phyloP scores from a whole-genome alignment of 2,797 vertebrate genomes.

The Furcifer pardalis region DNA sequence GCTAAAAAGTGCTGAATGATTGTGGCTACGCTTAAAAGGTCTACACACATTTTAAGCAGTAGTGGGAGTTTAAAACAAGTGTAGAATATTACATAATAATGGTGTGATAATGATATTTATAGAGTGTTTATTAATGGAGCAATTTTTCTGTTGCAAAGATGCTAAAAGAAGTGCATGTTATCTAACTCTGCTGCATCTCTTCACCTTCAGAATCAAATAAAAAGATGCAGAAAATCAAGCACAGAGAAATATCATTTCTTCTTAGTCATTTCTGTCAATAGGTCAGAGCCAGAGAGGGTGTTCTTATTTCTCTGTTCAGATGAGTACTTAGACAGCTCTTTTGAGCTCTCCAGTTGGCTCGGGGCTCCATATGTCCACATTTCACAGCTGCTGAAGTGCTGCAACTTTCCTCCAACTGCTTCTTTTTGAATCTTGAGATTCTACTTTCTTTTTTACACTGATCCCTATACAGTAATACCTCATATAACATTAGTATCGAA shows the following conservation, averaged over 20 bases:
- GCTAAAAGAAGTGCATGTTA: conserved; percentile 30
- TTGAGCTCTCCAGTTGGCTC: too few relatives aligned
- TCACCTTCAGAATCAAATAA: conserved; percentile 9
- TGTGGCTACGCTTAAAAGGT: not conserved
- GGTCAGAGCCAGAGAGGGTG: not conserved
- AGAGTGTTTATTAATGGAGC: conserved; percentile 33
- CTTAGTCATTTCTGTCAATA: conserved; percentile 18
- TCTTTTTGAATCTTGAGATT: too few relatives aligned
- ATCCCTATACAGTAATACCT: too few relatives aligned
- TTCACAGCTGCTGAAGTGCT: too few relatives aligned
- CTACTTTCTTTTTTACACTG: too few relatives aligned
- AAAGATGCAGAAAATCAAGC: conserved; percentile 16
- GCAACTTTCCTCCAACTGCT: too few relatives aligned
- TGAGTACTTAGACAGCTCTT: too few relatives aligned
- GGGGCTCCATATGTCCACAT: too few relatives aligned
- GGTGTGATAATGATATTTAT: conserved; percentile 2
- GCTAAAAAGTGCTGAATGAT: not conserved
- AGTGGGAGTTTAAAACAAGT: conserved; percentile 1
- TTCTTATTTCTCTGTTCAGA: not conserved
- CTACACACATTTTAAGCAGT: not conserved
- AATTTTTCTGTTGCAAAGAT: conserved; percentile 21
- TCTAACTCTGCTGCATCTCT: conserved; percentile 29
- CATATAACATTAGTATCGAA: too few relatives aligned
- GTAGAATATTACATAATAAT: conserved; percentile 19
- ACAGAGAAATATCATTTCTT: not conserved